Base-by-base conservation (phyloP, 2,113 vertebrate species). In the Oncorhynchus mykiss region DNA sequence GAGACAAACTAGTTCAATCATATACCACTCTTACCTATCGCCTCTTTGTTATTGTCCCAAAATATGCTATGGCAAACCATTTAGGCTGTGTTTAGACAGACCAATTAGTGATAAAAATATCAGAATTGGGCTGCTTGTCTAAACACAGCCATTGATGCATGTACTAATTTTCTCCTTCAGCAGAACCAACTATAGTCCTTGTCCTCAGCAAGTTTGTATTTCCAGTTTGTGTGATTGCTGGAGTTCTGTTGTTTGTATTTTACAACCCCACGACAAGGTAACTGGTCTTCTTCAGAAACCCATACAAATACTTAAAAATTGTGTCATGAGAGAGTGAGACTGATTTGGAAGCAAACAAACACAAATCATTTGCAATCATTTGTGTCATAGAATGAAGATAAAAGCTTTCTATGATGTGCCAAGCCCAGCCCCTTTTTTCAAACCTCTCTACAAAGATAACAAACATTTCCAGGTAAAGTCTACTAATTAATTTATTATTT, bases 181-280 rank as follows among this genome's bases (percentile, higher is more conserved):
- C 83, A 71, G 49, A 71, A 72, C 70, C 74, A 29, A 54, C 34
- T 0, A 0, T 1, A 0, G 49, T 71, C 6, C 1, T 80, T 64
- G 66, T 75, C 13, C 14, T 86, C 76, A 76, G 34, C 29, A 80
- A 75, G 72, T 83, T 16, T 74, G 51, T 88, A 80, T 64, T 3
- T 25, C 80, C 87, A 1, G 51, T 80, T 59, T 82, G 76, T 67
- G 6, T 74, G 5, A 24, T 20, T 31, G 34, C 45, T 29, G 84
- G 74, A 27, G 62, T 59, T 62, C 59, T 62, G 59, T 62, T 62
- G 59, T 22, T 62, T 62, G 18, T 24, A 22, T 62, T 62, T 62
- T 62, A 62, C 59, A 62, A 62, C n/a, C n/a, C 59, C n/a, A 22
- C 59, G 1, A 62, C n/a, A 62, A 62, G 59, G 59, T 62, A 62